These are phyloP conservation scores for Aspidiotus destructor DNA, from an alignment of 2,888 invertebrate genomes.

Conservation along the genomic window DNA sequence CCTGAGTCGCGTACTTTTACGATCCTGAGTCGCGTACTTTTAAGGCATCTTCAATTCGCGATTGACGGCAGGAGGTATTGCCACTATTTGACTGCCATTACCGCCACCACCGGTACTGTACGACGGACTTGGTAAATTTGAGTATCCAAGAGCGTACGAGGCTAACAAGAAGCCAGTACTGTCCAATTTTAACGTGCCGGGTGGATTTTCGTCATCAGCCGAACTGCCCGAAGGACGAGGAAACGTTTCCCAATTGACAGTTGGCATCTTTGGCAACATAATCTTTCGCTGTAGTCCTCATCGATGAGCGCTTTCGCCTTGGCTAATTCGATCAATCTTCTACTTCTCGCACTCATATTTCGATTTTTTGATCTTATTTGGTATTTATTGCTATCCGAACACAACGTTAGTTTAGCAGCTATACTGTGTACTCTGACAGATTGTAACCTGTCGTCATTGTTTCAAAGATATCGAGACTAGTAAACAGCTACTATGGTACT, in stretches of 20 bases:
- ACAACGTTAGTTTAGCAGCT: no score
- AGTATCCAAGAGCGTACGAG: conserved; percentile 48
- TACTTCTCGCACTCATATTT: no score
- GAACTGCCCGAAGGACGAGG: conserved; percentile 51
- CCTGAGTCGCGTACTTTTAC: no score
- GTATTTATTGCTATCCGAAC: no score
- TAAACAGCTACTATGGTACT: no score
- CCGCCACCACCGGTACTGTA: conserved; percentile 32
- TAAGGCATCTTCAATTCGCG: conserved; percentile 70
- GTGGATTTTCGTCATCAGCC: conserved; percentile 42
- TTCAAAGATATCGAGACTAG: no score
- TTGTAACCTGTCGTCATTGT: no score
- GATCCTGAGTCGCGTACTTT: no score
- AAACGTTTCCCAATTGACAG: conserved; percentile 47
- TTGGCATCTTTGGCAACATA: conserved; percentile 36
- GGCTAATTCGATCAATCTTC: no score
- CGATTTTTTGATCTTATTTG: no score
- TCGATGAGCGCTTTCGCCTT: no score
- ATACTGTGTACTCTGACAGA: no score
- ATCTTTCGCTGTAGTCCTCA: conserved; percentile 38
- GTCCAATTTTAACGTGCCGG: conserved; percentile 35
- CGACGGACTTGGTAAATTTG: conserved; percentile 51
- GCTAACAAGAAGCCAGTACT: conserved; percentile 44
- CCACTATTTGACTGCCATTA: conserved; percentile 34
- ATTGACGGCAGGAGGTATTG: conserved; percentile 64